These are phyloP conservation scores for Chloroceryle amazona DNA, from an alignment of 2,797 vertebrate species.

Conservation along the genomic window DNA sequence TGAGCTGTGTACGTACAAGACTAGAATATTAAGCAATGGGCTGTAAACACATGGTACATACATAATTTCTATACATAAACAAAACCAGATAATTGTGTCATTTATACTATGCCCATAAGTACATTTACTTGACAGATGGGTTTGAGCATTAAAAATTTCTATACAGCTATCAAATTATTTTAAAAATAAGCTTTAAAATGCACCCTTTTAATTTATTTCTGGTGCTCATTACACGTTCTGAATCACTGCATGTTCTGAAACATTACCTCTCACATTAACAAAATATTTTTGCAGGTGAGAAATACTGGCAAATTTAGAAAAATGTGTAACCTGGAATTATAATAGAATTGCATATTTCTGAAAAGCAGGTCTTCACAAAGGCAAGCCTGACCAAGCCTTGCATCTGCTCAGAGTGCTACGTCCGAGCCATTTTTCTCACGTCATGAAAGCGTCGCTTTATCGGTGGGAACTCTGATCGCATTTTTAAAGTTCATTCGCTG, in stretches of 20 bases:
- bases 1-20: neutral
- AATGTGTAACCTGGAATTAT: neutral
- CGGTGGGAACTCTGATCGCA: neutral
- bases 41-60: neutral
- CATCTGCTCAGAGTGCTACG: neutral
- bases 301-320: neutral
- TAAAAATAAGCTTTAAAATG: slow-evolving; percentile 13
- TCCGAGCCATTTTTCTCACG: neutral
- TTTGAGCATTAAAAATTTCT: slow-evolving; percentile 6
- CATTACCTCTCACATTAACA: neutral
- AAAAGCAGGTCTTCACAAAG: neutral
- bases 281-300: slow-evolving; percentile 39
- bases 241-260: slow-evolving; percentile 25
- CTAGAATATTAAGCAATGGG: neutral
- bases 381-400: neutral
- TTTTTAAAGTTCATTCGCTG: slow-evolving; percentile 64
- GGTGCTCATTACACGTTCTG: neutral
- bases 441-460: neutral
- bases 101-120: neutral
- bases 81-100: neutral
- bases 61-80: neutral
- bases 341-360: neutral
- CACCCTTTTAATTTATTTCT: slow-evolving; percentile 7
- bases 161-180: neutral
- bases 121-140: neutral